These are phyloP conservation scores for Drosophila pseudotakahashii DNA, from an alignment of 2,888 invertebrate genomes.

Conservation along the genomic window DNA sequence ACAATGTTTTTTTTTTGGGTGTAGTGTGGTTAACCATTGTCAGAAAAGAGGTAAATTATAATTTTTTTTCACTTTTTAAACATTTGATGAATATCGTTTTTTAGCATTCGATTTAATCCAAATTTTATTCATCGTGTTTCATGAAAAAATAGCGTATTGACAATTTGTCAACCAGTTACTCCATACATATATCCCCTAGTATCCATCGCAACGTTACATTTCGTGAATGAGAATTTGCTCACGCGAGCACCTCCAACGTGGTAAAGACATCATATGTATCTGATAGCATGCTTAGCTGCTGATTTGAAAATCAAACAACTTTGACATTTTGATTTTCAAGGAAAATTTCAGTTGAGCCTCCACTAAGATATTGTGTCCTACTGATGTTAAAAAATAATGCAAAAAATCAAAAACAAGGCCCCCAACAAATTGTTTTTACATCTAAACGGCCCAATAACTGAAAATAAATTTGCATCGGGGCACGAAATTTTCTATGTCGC, in stretches of 20 bases:
- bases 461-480: constrained; percentile 57
- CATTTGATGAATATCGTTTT: background rate
- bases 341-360: constrained; percentile 18
- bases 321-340: constrained; percentile 47
- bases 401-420: background rate
- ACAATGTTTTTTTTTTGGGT: too few relatives aligned
- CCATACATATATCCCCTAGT: too few relatives aligned
- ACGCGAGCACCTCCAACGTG: background rate
- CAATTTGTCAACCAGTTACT: background rate
- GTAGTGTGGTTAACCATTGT: too few relatives aligned
- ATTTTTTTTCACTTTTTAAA: too few relatives aligned
- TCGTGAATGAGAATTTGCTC: background rate
- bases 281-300: constrained; percentile 52
- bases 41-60: too few relatives aligned
- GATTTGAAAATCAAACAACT: constrained; percentile 75
- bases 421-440: constrained; percentile 11
- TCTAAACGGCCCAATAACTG: constrained; percentile 14
- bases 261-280: constrained; percentile 29
- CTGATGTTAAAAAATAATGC: constrained; percentile 2
- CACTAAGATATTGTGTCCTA: constrained; percentile 10
- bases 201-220: background rate
- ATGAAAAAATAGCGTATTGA: background rate
- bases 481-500: constrained; percentile 34
- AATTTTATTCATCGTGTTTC: too few relatives aligned
- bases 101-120: too few relatives aligned